Evolutionary conservation across 2,888 invertebrate species (phyloP), one percentile per base, ranked within the genome.

Genomic region (Chydorus sphaericus): DNA sequence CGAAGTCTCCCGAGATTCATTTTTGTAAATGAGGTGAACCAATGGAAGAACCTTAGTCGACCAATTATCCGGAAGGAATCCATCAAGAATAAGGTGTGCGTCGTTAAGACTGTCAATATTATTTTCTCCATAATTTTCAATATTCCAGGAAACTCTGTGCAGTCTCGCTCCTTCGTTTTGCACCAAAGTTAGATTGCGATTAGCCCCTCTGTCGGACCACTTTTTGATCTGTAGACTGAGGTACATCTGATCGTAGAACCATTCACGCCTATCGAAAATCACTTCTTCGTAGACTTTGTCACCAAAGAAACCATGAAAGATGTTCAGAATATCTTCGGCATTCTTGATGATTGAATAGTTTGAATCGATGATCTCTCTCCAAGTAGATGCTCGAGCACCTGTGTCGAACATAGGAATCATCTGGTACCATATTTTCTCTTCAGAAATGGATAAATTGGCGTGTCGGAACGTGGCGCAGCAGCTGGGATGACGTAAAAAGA

Each of bases 281-380:
- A 52, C 37, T 8, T 10, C 31, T 20, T 20, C 11, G 3, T 36
- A 23, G n/a, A 52, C 36, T 23, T 33, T 23, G 4, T 37, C 36
- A 16, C 52, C 23, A n/a, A 52, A 52, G 8, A 14, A 18, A n/a
- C 20, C 68, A 74, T 97, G 55, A 85, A 85, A 72, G 78, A 97
- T 53, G 80, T 87, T 1, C 94, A 96, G 67, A 94, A 97, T 71
- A 78, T 96, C 28, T 72, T 94, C 50, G 83, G 88, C 0, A 90
- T 91, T 14, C 92, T 92, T 5, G 94, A 96, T 56, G 93, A 93
- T 8, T 20, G 18, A 30, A 16, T 23, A 23, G n/a, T 52, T 36
- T 1, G 6, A 11, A 36, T 52, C 36, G 7, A 52, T 11, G 3
- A 52, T 52, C 16, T 52, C 18, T 23, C 18, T n/a, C 52, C 52